Conservation (phyloP, 2,888 invertebrate genomes). For the Barypeithes pellucidus region DNA sequence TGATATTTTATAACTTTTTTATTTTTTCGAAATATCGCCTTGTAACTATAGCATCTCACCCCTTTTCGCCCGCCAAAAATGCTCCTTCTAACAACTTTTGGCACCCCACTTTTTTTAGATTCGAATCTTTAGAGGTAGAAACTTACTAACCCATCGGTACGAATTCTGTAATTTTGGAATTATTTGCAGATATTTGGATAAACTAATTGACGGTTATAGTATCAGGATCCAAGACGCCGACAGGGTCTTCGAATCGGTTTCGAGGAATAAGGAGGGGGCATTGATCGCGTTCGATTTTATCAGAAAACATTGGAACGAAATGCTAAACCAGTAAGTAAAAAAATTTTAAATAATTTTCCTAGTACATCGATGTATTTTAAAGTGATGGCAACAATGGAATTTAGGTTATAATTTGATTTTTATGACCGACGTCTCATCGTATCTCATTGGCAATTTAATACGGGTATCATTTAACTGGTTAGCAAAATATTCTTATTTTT, state of each 20-base stretch:
- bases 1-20: too few species aligned
- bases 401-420: too few species aligned
- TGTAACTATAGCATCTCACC: too few species aligned
- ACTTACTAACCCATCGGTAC: constrained; percentile 39
- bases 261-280: constrained; percentile 75
- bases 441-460: too few species aligned
- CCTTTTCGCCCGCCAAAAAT: background rate
- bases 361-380: too few species aligned
- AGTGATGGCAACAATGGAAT: too few species aligned
- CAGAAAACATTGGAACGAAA: constrained; percentile 71
- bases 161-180: constrained; percentile 50
- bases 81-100: background rate
- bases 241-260: constrained; percentile 74
- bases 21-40: too few species aligned
- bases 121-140: constrained; percentile 40
- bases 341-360: too few species aligned
- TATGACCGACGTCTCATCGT: too few species aligned
- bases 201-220: constrained; percentile 67
- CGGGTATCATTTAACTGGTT: too few species aligned
- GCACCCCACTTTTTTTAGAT: constrained; percentile 31
- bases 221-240: constrained; percentile 78
- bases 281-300: constrained; percentile 77
- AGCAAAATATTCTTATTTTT: too few species aligned
- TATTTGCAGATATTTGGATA: constrained; percentile 64
- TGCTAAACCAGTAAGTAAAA: constrained; percentile 69